phyloP scores from a whole-genome alignment of 2,113 vertebrate species.

The Gymnocephalus cernua region DNA sequence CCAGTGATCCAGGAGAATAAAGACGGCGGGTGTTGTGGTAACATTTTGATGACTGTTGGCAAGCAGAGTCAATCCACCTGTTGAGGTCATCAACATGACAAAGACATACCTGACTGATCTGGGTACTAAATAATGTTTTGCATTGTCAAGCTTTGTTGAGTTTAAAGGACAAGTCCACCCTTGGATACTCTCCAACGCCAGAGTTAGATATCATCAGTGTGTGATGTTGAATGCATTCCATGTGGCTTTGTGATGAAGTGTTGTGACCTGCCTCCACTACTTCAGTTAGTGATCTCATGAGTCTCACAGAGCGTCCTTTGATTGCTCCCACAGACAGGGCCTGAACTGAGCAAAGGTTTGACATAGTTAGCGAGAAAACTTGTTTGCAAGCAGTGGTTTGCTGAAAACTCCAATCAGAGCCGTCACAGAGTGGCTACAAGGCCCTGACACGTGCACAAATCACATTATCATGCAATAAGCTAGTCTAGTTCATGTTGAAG shows the following conservation, averaged over 20 bases:
- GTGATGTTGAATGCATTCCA: conserved; percentile 59
- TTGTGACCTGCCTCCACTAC: conserved; percentile 47
- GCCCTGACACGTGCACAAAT: background rate
- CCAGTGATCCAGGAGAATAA: conserved; percentile 54
- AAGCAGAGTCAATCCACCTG: conserved; percentile 46
- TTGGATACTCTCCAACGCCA: conserved; percentile 15
- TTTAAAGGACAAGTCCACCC: conserved; percentile 33
- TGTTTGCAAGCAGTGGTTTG: background rate
- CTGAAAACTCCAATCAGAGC: background rate
- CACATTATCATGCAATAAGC: background rate
- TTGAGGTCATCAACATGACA: conserved; percentile 46
- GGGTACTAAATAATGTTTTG: conserved; percentile 52
- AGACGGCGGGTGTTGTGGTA: conserved; percentile 51
- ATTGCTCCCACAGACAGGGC: background rate
- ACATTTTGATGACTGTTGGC: conserved; percentile 53
- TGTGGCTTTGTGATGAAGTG: conserved; percentile 44
- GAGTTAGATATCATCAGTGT: conserved; percentile 32
- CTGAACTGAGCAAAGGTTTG: background rate
- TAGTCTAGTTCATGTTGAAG: background rate
- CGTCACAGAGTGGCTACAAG: background rate
- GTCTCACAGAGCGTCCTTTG: conserved; percentile 23
- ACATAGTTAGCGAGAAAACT: background rate
- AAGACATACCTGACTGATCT: conserved; percentile 56
- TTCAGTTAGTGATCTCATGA: conserved; percentile 41
- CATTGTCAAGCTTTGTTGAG: conserved; percentile 28